phyloP scores from a whole-genome alignment of 2,797 vertebrate species.

The Pygocentrus nattereri region DNA sequence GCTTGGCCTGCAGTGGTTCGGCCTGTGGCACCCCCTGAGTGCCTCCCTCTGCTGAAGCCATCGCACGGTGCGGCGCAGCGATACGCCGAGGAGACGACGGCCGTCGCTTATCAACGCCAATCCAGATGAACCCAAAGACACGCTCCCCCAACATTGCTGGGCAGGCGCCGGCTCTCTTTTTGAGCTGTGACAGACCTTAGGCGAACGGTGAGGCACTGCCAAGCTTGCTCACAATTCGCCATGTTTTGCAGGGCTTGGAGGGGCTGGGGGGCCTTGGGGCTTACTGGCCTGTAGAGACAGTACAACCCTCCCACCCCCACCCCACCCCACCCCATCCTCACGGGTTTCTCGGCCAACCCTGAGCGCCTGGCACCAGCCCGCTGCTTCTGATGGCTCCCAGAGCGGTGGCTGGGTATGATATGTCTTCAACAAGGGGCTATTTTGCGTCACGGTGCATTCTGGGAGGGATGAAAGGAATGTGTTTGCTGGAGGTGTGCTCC shows the following conservation, averaged over 20 bases:
- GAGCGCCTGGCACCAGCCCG: slow-evolving; percentile 75
- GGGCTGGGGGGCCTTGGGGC: slow-evolving; percentile 69
- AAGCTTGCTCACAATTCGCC: slow-evolving; percentile 80
- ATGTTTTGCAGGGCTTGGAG: slow-evolving; percentile 75
- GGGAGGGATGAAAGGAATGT: slow-evolving; percentile 78
- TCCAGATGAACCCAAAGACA: slow-evolving; percentile 86
- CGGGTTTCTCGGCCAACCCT: slow-evolving; percentile 80
- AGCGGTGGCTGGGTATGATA: slow-evolving; percentile 82
- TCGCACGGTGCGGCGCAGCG: slow-evolving; percentile 75
- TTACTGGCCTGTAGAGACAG: slow-evolving; percentile 83
- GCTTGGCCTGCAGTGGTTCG: slow-evolving; percentile 72
- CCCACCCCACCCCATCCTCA: slow-evolving; percentile 61
- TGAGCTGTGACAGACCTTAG: slow-evolving; percentile 79
- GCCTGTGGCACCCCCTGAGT: slow-evolving; percentile 55
- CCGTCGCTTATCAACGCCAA: slow-evolving; percentile 82
- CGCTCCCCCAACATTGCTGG: slow-evolving; percentile 78
- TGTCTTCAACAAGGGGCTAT: slow-evolving; percentile 79
- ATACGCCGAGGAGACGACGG: slow-evolving; percentile 80
- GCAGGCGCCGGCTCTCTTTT: slow-evolving; percentile 72
- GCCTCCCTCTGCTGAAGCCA: slow-evolving; percentile 49
- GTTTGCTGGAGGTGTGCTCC: slow-evolving; percentile 68
- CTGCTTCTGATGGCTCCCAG: slow-evolving; percentile 72
- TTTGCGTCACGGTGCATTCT: slow-evolving; percentile 77
- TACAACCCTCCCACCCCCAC: slow-evolving; percentile 69
- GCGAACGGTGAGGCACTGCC: slow-evolving; percentile 73